A percentile compares a stretch with the other conserved stretches of the same genome.
These are phyloP conservation scores for Gallinago nigripennis DNA, from an alignment of 2,797 vertebrate genomes.

Conservation along the genomic window DNA sequence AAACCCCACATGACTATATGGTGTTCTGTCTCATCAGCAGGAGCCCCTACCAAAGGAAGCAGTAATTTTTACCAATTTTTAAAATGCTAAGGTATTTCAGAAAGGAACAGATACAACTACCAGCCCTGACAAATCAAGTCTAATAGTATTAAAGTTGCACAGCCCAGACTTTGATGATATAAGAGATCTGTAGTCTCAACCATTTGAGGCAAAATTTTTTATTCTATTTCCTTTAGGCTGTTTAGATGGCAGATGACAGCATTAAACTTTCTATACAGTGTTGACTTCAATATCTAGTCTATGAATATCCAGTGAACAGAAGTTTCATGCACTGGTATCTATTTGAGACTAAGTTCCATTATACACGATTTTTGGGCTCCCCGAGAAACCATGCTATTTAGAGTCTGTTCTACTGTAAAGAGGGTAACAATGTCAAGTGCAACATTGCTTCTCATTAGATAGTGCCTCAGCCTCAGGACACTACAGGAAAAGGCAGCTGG, in stretches of 20 bases:
- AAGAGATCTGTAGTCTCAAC: neutral
- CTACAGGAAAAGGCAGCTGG: neutral
- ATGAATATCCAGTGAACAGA: neutral
- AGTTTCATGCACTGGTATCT: neutral
- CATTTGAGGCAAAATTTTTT: neutral
- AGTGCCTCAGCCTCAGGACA: neutral
- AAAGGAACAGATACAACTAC: neutral
- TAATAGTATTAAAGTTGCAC: neutral
- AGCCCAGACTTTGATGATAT: neutral
- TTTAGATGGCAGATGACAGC: neutral
- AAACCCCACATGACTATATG: neutral
- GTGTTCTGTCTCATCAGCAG: neutral
- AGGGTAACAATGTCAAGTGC: neutral
- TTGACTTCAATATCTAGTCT: neutral
- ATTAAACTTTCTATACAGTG: neutral
- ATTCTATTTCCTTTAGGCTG: neutral
- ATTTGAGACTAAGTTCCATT: neutral
- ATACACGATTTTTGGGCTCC: constrained; percentile 1
- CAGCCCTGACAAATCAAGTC: neutral
- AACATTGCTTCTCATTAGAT: neutral
- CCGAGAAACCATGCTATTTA: neutral
- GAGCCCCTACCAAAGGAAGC: neutral
- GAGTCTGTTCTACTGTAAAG: neutral
- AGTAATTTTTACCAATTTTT: neutral
- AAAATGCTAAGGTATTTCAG: neutral